Evolutionary conservation across 1,140 invertebrate genomes (phyloP), one percentile per base, ranked within the genome.

Genomic region (Branchinecta lynchi): DNA sequence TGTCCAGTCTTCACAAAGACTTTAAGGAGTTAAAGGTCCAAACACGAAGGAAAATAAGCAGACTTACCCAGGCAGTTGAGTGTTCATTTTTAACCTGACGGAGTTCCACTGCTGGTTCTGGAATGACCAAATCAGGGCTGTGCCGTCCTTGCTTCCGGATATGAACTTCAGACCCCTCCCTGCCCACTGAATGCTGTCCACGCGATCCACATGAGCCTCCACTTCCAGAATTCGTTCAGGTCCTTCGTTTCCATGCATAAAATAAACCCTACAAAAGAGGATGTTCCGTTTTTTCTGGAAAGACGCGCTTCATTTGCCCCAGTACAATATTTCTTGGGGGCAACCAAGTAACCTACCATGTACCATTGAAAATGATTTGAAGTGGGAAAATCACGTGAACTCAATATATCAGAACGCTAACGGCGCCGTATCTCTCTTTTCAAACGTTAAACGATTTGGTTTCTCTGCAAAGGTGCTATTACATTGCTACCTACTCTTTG

Each of bases 161-260:
- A 97, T 86, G 80, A 99, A 97, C 76, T 84, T 80, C 72, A 92
- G 78, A 0, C 89, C 88, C 44, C 79, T 79, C 78, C 97, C 89
- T 67, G 92, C 89, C 90, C 96, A 99, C 72, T 93, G 89, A 71
- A 99, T 89, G 69, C 90, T 95, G 79, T 99, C 96, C 3, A 99
- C 95, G 21, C 90, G 86, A 79, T 98, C 95, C 0, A 84, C 84
- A 78, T 98, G 96, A 3, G 88, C 87, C 74, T 96, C 91, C 0
- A 89, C 85, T 81, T 96, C 91, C 69, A 89, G 79, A 68, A 93
- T 85, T 72, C 88, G 81, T 72, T 82, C 80, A 20, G 85, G 90
- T 7, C 87, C 88, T 74, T 85, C 84, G 67, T 86, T 82, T 7
- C 85, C 86, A 68, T 85, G 80, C 83, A 97, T 87, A 71, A 86